Conservation (phyloP, 1,140 invertebrate species). For the Schlechtendalia chinensis region DNA sequence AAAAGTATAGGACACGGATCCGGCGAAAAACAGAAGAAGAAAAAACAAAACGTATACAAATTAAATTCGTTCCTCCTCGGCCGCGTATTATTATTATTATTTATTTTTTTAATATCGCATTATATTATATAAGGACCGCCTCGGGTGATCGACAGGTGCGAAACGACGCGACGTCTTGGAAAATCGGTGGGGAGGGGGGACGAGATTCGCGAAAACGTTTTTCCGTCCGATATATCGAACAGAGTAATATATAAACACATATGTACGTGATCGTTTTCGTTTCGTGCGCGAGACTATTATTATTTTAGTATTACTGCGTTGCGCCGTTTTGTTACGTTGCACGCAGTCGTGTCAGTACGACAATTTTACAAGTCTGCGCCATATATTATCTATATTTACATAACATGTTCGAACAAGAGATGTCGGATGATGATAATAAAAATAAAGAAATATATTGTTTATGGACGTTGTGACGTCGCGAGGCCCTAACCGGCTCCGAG, state of each 20-base stretch:
- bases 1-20: background rate
- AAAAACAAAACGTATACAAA: conserved; percentile 36
- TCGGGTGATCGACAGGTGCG: conserved; percentile 6
- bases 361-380: conserved; percentile 48
- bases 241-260: too few species aligned
- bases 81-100: background rate
- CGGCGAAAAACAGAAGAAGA: too few species aligned
- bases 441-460: conserved; percentile 43
- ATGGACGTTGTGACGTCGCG: background rate
- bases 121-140: background rate
- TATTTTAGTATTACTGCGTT: conserved; percentile 21
- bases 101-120: background rate
- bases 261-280: too few species aligned
- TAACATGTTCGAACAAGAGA: conserved; percentile 49
- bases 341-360: conserved; percentile 43
- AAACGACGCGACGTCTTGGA: background rate
- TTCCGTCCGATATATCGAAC: too few species aligned
- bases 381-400: conserved; percentile 49
- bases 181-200: too few species aligned
- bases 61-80: background rate
- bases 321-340: conserved; percentile 41
- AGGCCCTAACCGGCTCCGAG: background rate
- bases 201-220: background rate
- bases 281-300: conserved; percentile 23
- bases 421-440: conserved; percentile 47